Base-by-base conservation (phyloP, 2,113 vertebrate genomes). In the Sapayoa aenigma region DNA sequence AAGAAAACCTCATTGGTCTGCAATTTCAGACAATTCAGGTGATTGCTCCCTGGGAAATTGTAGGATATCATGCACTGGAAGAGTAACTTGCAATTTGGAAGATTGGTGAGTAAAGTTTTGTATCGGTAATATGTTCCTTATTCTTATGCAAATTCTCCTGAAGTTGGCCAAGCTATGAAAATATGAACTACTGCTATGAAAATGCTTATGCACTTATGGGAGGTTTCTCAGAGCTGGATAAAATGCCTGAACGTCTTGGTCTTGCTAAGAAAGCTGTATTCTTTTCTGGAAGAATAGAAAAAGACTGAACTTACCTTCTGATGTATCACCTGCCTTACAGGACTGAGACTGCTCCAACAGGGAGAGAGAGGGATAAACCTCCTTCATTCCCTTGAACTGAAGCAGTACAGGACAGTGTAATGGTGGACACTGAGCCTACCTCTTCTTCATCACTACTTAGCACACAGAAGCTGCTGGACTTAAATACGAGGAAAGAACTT, bases 11-110 rank as follows among this genome's bases (percentile, higher is more conserved):
- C 35, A 9, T 9, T 73, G 28, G 22, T 90, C 59, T 79, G 66
- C 39, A 88, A 87, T 85, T 89, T 90, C 82, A 94, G n/a, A 41
- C 41, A 66, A 85, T 73, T 82, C 44, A 60, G 25, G 18, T 37
- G 58, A 83, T 84, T 55, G 56, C 62, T 95, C 50, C 30, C 39
- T 21, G 18, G 74, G 50, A 86, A 93, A 86, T 2, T n/a, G 46
- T 24, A 88, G 35, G 28, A 47, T 39, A 24, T 75, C 30, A 78
- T 12, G 20, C 35, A 68, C 55, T 88, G 55, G 31, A 88, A 83
- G 18, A 62, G 37, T 65, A 68, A 49, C 17, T 3, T 49, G 41
- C 41, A 82, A 84, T 89, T 33, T 74, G 47, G 46, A 85, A 92
- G n/a, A 35, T 1, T 41, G 35, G 10, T 67, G 14, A 23, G 35